Conservation (phyloP, 2,888 invertebrate species). For the Pomacea canaliculata region DNA sequence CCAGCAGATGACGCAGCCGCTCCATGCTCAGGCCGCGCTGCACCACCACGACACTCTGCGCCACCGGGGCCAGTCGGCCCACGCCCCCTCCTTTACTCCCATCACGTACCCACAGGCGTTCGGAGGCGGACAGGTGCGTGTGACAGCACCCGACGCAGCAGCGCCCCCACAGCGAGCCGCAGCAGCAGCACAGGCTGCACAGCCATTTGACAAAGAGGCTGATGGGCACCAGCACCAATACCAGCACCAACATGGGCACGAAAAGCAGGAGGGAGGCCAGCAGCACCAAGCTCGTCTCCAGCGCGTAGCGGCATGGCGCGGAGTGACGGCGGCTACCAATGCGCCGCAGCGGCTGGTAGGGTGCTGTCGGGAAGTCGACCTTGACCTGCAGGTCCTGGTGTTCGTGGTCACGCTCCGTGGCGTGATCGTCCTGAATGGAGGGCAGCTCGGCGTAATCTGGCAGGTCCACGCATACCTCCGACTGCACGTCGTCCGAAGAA, state of each 20-base stretch:
- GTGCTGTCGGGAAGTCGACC: slow-evolving; percentile 65
- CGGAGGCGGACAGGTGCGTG: slow-evolving; percentile 68
- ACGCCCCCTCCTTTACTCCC: slow-evolving; percentile 45
- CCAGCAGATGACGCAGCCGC: slow-evolving; percentile 71
- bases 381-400: slow-evolving; percentile 18
- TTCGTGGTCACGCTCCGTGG: slow-evolving; percentile 15
- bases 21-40: slow-evolving; percentile 71
- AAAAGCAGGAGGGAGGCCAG: slow-evolving; percentile 70
- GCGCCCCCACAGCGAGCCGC: slow-evolving; percentile 43
- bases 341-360: slow-evolving; percentile 68
- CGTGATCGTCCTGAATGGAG: slow-evolving; percentile 10
- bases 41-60: slow-evolving; percentile 72
- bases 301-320: slow-evolving; percentile 57
- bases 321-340: slow-evolving; percentile 66
- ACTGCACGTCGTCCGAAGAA: slow-evolving; percentile 29
- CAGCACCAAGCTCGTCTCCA: slow-evolving; percentile 60
- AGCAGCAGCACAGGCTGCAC: slow-evolving; percentile 61
- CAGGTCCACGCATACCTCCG: slow-evolving; percentile 36
- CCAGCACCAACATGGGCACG: slow-evolving; percentile 68
- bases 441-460: slow-evolving; percentile 27
- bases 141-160: slow-evolving; percentile 62
- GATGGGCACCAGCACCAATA: slow-evolving; percentile 69
- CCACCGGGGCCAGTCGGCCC: slow-evolving; percentile 54
- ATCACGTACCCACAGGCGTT: slow-evolving; percentile 69
- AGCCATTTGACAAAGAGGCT: slow-evolving; percentile 60